Conservation (phyloP, 2,888 invertebrate genomes). For the Drosophila kanekoi region DNA sequence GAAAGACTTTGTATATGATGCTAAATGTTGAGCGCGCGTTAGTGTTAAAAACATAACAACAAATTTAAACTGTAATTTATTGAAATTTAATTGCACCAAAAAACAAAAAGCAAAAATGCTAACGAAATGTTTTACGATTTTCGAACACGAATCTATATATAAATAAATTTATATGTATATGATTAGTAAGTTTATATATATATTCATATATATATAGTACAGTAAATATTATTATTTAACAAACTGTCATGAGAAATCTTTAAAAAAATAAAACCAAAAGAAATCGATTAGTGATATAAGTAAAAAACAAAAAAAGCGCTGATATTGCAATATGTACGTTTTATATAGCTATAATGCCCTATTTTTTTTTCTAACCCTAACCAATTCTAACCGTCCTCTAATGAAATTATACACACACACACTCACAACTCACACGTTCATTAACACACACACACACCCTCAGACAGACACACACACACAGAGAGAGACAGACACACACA, state of each 20-base stretch:
- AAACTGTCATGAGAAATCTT: constrained; percentile 29
- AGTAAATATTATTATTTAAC: constrained; percentile 46
- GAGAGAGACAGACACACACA: too few relatives aligned
- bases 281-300: constrained; percentile 66
- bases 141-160: constrained; percentile 70
- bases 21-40: constrained; percentile 64
- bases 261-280: constrained; percentile 55
- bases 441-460: constrained; percentile 6
- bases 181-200: constrained; percentile 59
- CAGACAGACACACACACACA: too few relatives aligned
- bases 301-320: constrained; percentile 37
- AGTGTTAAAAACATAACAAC: constrained; percentile 44
- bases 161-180: constrained; percentile 30
- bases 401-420: constrained; percentile 59
- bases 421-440: constrained; percentile 34
- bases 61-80: constrained; percentile 67
- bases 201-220: constrained; percentile 37
- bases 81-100: constrained; percentile 76
- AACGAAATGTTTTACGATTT: constrained; percentile 66
- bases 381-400: constrained; percentile 62
- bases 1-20: constrained; percentile 79
- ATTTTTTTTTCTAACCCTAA: constrained; percentile 35
- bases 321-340: constrained; percentile 66
- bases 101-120: constrained; percentile 29
- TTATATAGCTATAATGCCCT: constrained; percentile 43